Conservation (phyloP, 2,113 vertebrate genomes). For the Varanus salvator region DNA sequence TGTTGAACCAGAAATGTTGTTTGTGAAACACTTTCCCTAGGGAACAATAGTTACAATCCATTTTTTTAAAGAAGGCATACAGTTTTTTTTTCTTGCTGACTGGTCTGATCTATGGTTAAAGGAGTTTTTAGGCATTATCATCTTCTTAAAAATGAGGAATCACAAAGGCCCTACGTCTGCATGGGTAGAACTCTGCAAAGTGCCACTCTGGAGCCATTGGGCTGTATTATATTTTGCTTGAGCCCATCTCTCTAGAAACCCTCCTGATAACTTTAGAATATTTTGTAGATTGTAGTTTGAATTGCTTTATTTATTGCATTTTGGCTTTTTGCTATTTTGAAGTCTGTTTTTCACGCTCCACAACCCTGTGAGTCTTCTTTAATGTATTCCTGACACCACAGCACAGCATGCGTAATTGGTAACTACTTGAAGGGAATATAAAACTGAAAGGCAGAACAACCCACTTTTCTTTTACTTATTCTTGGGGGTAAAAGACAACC, state of each 20-base stretch:
- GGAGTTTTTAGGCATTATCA: neutral
- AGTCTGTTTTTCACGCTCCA: conserved; percentile 14
- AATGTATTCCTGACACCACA: conserved; percentile 29
- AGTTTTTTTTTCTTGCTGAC: neutral
- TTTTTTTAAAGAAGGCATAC: neutral
- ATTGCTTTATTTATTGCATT: too few species aligned
- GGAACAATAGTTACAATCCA: neutral
- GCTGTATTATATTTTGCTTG: conserved; percentile 2
- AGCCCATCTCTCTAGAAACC: neutral
- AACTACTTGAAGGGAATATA: conserved; percentile 39
- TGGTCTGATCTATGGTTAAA: neutral
- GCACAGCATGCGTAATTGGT: neutral
- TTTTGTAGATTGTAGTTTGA: too few species aligned
- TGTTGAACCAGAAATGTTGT: neutral
- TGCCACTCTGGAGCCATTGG: too few species aligned
- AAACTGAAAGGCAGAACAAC: conserved; percentile 48
- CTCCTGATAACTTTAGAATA: conserved; percentile 18
- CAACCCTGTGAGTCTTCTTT: conserved; percentile 18
- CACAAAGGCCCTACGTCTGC: neutral
- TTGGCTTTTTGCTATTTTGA: conserved; percentile 26
- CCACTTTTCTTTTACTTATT: conserved; percentile 37
- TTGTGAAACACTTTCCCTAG: neutral
- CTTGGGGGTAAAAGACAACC: conserved; percentile 48
- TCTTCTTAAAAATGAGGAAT: neutral
- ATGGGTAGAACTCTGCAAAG: neutral